A percentile compares a stretch with the other conserved stretches of the same genome.
Conservation (phyloP, 1,140 invertebrate genomes). For the Melipona quadrifasciata region DNA sequence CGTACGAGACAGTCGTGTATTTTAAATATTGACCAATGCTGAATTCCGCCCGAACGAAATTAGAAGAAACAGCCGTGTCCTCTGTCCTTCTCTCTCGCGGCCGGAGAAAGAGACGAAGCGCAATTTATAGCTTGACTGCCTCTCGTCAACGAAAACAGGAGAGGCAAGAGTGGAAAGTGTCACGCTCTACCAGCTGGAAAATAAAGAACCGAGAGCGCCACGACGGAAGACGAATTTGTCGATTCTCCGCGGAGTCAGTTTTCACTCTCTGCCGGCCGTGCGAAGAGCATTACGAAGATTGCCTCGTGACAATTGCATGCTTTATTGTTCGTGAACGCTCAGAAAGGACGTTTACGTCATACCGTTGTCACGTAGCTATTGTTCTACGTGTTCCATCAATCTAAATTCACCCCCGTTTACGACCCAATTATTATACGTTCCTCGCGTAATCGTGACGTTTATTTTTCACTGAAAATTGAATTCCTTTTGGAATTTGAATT, state of each 20-base stretch:
- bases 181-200: conserved; percentile 58
- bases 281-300: neutral
- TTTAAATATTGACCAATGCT: neutral
- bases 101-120: conserved; percentile 6
- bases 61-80: conserved; percentile 21
- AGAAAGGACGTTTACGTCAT: neutral
- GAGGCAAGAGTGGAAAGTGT: conserved; percentile 64
- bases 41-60: conserved; percentile 12
- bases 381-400: neutral
- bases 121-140: conserved; percentile 57
- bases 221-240: conserved; percentile 25
- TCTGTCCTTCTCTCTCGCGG: neutral
- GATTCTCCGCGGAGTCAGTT: conserved; percentile 8
- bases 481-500: too few relatives aligned
- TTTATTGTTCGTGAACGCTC: neutral
- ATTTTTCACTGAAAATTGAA: too few relatives aligned
- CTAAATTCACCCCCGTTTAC: neutral
- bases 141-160: conserved; percentile 57
- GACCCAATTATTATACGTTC: neutral
- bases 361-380: neutral
- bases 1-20: conserved; percentile 37
- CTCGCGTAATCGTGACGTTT: neutral
- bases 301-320: neutral
- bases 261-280: neutral
- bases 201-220: conserved; percentile 44